phyloP scores from a whole-genome alignment of 1,140 invertebrate genomes.

The Drosophila sproati region DNA sequence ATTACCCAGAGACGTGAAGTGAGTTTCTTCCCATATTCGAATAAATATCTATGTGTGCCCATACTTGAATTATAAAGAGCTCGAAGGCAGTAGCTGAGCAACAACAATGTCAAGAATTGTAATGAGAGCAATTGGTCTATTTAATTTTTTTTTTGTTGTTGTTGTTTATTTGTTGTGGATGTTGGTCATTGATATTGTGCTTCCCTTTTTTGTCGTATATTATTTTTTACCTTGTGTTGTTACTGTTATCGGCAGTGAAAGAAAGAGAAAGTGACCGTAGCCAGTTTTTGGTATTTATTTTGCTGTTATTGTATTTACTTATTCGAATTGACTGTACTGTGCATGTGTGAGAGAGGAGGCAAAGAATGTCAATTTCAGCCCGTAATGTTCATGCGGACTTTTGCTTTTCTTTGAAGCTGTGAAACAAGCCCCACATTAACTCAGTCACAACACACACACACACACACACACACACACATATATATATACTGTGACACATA shows the following conservation, averaged over 20 bases:
- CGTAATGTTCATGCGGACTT: constrained; percentile 74
- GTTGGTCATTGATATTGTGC: constrained; percentile 65
- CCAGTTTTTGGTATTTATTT: constrained; percentile 70
- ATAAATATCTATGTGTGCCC: constrained; percentile 27
- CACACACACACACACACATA: constrained; percentile 19
- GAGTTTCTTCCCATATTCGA: constrained; percentile 40
- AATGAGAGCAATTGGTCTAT: constrained; percentile 70
- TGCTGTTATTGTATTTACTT: constrained; percentile 57
- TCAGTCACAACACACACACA: constrained; percentile 15
- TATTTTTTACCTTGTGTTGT: constrained; percentile 33
- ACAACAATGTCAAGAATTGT: constrained; percentile 4
- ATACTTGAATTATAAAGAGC: constrained; percentile 75
- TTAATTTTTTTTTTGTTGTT: constrained; percentile 65
- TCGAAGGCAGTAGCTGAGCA: constrained; percentile 50
- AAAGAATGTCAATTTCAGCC: constrained; percentile 82
- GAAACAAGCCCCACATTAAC: constrained; percentile 65
- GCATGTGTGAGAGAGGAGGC: constrained; percentile 36
- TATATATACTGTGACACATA: background rate
- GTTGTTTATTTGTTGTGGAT: constrained; percentile 63
- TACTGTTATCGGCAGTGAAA: constrained; percentile 78
- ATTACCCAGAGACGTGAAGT: constrained; percentile 56
- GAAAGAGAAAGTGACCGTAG: constrained; percentile 82
- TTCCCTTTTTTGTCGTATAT: constrained; percentile 58
- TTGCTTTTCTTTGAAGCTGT: constrained; percentile 83
- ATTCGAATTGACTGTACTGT: constrained; percentile 62